A percentile compares a stretch with the other conserved stretches of the same genome.
These are phyloP conservation scores for Anthoptus insignis DNA, from an alignment of 2,888 invertebrate genomes.

Conservation along the genomic window DNA sequence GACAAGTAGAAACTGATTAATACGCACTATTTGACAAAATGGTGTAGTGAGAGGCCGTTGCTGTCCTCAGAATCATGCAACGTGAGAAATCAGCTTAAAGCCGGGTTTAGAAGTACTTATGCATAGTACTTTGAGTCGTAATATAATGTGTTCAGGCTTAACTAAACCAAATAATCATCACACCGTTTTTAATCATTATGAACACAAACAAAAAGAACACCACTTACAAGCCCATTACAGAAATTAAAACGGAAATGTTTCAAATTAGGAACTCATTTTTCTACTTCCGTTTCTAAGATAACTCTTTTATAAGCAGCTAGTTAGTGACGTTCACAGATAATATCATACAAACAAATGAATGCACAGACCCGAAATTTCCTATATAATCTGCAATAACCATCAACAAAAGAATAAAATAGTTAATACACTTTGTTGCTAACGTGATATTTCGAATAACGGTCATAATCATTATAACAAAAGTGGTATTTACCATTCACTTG, in stretches of 20 bases:
- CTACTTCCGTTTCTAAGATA: background rate
- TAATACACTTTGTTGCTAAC: slow-evolving; percentile 28
- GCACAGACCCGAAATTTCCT: slow-evolving; percentile 24
- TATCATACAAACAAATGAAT: slow-evolving; percentile 24
- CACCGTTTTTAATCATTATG: too few species aligned
- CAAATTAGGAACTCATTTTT: background rate
- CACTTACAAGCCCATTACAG: too few species aligned
- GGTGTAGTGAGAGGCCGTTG: too few species aligned
- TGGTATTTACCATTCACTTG: slow-evolving; percentile 29
- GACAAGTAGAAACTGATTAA: too few species aligned
- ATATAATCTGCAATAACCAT: slow-evolving; percentile 37
- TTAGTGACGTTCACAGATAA: slow-evolving; percentile 6
- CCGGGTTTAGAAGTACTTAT: too few species aligned
- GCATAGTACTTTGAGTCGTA: too few species aligned
- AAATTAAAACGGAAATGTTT: background rate
- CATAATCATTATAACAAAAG: slow-evolving; percentile 44
- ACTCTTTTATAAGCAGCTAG: background rate
- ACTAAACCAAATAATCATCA: too few species aligned
- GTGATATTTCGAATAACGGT: slow-evolving; percentile 42
- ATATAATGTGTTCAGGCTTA: too few species aligned
- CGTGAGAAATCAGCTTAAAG: too few species aligned
- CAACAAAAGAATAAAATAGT: slow-evolving; percentile 23
- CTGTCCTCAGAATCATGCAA: too few species aligned
- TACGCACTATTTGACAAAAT: too few species aligned
- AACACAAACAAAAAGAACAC: too few species aligned